Conservation (phyloP, 2,797 vertebrate genomes). For the Lacerta agilis region DNA sequence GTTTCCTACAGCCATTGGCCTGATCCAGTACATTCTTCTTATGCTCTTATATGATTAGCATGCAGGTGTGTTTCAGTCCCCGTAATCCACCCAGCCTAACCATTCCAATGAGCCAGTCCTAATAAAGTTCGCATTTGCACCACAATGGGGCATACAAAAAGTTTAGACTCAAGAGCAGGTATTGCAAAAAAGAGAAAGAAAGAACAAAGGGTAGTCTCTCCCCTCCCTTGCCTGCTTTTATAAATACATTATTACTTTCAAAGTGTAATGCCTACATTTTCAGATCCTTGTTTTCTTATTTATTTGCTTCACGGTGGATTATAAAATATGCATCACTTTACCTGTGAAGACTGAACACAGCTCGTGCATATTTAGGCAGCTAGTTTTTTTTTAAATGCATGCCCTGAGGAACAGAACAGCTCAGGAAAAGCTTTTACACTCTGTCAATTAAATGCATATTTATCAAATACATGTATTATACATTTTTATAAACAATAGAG, state of each 20-base stretch:
- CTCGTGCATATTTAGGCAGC: constrained; percentile 33
- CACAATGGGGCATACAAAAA: neutral
- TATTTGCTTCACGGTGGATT: neutral
- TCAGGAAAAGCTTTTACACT: neutral
- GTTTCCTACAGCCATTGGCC: too few relatives aligned
- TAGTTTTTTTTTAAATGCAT: constrained; percentile 12
- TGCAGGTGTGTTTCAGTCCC: neutral
- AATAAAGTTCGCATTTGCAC: neutral
- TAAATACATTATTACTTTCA: constrained; percentile 20
- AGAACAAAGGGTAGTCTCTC: neutral
- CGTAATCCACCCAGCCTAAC: neutral
- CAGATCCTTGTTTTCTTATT: constrained; percentile 16
- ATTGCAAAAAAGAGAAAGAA: neutral
- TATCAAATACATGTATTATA: constrained; percentile 31
- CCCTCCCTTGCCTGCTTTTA: neutral
- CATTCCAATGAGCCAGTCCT: neutral
- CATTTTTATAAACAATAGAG: constrained; percentile 34
- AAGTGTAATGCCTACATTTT: neutral
- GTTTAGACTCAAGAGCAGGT: neutral
- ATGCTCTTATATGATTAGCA: neutral
- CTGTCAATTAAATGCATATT: constrained; percentile 22
- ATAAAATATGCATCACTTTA: constrained; percentile 34
- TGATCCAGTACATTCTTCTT: too few relatives aligned
- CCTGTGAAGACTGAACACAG: neutral
- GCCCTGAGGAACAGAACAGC: neutral